phyloP scores from a whole-genome alignment of 2,797 vertebrate species.

The Gallinago solitaria region DNA sequence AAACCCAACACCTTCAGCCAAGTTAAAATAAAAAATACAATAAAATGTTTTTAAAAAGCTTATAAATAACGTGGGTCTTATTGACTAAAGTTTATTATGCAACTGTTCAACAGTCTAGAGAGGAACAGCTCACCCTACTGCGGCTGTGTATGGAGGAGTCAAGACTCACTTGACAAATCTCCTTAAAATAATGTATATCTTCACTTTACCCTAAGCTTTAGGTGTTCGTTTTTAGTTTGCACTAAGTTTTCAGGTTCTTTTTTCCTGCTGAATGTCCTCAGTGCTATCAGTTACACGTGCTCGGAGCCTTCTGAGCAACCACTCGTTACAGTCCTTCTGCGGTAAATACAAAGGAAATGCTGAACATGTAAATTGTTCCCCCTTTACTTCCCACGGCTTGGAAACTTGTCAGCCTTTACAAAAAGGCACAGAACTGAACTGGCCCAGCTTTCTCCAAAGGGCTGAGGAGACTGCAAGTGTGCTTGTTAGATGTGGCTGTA shows the following conservation, averaged over 20 bases:
- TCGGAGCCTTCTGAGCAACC: not conserved
- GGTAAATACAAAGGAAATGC: not conserved
- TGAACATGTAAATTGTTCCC: not conserved
- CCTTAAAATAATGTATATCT: not conserved
- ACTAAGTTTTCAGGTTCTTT: not conserved
- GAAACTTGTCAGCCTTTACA: not conserved
- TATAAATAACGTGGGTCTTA: not conserved
- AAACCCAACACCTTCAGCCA: not conserved
- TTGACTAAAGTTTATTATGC: not conserved
- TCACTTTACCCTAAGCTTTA: not conserved
- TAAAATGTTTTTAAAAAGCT: not conserved
- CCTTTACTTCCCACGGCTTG: not conserved
- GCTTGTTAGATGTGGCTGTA: not conserved
- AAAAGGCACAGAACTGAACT: not conserved
- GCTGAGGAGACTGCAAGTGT: not conserved
- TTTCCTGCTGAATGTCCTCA: not conserved
- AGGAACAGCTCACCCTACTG: not conserved
- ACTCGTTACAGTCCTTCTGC: not conserved
- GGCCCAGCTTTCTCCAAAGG: not conserved
- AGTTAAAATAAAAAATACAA: not conserved
- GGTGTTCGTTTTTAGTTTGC: not conserved
- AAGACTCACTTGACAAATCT: not conserved
- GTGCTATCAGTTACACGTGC: not conserved
- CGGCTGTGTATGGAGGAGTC: not conserved
- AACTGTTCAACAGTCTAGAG: not conserved